phyloP scores from a whole-genome alignment of 2,113 vertebrate species.

The Sula dactylatra region DNA sequence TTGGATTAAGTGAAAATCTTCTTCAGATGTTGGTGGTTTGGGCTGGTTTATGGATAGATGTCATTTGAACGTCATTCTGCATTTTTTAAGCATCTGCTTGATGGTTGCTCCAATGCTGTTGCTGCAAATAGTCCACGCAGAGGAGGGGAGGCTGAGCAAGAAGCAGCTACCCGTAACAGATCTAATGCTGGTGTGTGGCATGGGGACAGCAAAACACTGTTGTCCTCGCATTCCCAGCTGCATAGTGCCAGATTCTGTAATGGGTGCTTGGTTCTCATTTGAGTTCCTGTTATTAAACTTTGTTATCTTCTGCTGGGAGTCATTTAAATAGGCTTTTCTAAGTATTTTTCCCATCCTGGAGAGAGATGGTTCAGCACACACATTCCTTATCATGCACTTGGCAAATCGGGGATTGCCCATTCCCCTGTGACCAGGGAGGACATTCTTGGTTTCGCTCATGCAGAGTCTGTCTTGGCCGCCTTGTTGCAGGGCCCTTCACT shows the following conservation, averaged over 20 bases:
- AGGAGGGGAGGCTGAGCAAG: slow-evolving; percentile 24
- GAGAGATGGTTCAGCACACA: background rate
- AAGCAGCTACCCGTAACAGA: slow-evolving; percentile 26
- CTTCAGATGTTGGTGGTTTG: slow-evolving; percentile 70
- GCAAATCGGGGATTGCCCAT: background rate
- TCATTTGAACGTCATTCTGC: slow-evolving; percentile 62
- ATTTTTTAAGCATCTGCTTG: slow-evolving; percentile 65
- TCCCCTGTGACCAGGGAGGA: background rate
- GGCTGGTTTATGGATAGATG: slow-evolving; percentile 70
- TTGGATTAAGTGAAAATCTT: slow-evolving; percentile 71
- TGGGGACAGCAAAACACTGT: background rate
- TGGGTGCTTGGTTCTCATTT: background rate
- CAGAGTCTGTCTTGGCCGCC: background rate
- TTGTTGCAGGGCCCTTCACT: background rate
- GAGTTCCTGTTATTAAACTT: background rate
- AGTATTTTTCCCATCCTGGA: background rate
- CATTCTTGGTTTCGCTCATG: accelerated
- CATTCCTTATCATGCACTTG: accelerated
- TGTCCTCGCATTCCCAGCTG: background rate
- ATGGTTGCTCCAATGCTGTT: slow-evolving; percentile 39
- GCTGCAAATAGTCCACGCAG: slow-evolving; percentile 27
- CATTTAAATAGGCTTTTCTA: background rate
- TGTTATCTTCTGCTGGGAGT: background rate
- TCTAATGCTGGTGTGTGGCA: background rate
- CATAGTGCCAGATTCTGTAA: background rate